Conservation (phyloP, 2,888 invertebrate genomes). For the Spicauda simplicius region DNA sequence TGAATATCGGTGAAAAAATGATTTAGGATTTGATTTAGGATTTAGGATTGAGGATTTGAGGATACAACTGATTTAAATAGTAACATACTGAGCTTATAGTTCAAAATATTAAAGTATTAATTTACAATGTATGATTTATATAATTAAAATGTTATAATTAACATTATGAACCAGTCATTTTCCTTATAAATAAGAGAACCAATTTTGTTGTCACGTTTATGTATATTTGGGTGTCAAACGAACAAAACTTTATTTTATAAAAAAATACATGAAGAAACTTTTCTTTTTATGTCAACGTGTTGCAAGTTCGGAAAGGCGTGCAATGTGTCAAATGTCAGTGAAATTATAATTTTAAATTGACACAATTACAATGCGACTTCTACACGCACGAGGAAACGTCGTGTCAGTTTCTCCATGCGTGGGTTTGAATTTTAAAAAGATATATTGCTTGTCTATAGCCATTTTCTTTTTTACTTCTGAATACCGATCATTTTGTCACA, state of each 20-base stretch:
- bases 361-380: conserved; percentile 32
- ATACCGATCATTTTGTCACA: background rate
- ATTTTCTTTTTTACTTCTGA: background rate
- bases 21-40: too few relatives aligned
- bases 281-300: background rate
- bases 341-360: conserved; percentile 55
- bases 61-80: too few relatives aligned
- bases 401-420: conserved; percentile 37
- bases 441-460: background rate
- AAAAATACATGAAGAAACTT: background rate
- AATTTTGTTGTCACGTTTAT: too few relatives aligned
- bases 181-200: too few relatives aligned
- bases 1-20: too few relatives aligned
- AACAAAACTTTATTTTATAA: background rate
- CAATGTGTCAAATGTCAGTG: conserved; percentile 53
- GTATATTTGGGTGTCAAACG: background rate
- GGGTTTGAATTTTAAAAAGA: conserved; percentile 21
- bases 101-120: too few relatives aligned
- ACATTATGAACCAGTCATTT: too few relatives aligned
- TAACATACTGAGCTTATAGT: too few relatives aligned
- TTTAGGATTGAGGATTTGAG: too few relatives aligned
- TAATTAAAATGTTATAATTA: too few relatives aligned
- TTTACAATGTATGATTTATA: too few relatives aligned
- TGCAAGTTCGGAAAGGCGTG: conserved; percentile 21
- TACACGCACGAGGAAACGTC: conserved; percentile 36